These are phyloP conservation scores for Gymnothorax javanicus DNA, from an alignment of 2,797 vertebrate species.

Conservation along the genomic window DNA sequence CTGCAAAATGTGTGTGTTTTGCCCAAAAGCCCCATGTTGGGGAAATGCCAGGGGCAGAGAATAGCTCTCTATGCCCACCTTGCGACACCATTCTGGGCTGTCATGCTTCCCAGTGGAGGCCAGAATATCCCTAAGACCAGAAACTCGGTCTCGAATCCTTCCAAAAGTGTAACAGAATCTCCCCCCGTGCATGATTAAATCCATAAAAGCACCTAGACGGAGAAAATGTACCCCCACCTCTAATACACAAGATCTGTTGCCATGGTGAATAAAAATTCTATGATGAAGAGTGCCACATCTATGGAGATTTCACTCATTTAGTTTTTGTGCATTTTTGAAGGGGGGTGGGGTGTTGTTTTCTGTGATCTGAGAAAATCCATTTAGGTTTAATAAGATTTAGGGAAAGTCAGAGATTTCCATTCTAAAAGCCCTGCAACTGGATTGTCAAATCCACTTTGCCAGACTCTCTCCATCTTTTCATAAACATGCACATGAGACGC, in stretches of 20 bases:
- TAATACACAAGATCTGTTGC: not conserved
- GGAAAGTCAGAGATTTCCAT: too few species aligned
- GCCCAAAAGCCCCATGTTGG: slow-evolving; percentile 30
- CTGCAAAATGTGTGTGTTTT: slow-evolving; percentile 18
- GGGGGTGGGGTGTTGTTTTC: too few species aligned
- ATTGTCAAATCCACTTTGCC: not conserved
- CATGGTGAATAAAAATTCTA: not conserved
- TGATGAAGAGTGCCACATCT: not conserved
- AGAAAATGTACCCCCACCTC: not conserved
- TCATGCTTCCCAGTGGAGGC: slow-evolving; percentile 8
- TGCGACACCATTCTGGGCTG: slow-evolving; percentile 28
- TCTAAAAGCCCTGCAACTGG: too few species aligned
- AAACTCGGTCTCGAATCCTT: not conserved
- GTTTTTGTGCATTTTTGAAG: too few species aligned
- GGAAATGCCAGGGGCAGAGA: slow-evolving; percentile 47
- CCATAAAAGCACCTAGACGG: not conserved
- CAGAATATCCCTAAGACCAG: not conserved
- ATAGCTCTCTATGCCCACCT: slow-evolving; percentile 58
- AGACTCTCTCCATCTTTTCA: not conserved
- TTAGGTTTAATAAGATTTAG: too few species aligned
- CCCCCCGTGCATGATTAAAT: not conserved
- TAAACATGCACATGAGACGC: not conserved
- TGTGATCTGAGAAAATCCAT: too few species aligned
- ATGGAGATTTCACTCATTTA: not conserved
- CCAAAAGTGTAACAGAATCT: not conserved